These are phyloP conservation scores for Desoria tigrina DNA, from an alignment of 2,888 invertebrate species.

Conservation along the genomic window DNA sequence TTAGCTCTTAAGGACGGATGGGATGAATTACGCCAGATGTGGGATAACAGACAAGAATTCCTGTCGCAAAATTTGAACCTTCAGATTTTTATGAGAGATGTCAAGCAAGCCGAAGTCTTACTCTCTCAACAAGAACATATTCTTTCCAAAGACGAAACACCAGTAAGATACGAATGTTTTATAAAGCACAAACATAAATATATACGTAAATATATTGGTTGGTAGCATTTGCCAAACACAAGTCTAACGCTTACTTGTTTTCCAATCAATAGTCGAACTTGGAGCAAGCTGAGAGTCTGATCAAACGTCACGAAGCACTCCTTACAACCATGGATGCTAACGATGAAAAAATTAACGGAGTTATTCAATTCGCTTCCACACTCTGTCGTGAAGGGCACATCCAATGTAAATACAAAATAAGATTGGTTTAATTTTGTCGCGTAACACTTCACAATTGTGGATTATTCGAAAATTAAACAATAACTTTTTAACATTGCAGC, in stretches of 20 bases:
- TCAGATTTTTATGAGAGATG: constrained; percentile 94
- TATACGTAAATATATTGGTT: too few relatives aligned
- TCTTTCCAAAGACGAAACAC: constrained; percentile 93
- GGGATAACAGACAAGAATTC: constrained; percentile 95
- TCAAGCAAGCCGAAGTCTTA: constrained; percentile 94
- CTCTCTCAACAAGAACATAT: constrained; percentile 98
- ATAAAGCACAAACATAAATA: too few relatives aligned
- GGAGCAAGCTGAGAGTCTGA: constrained; percentile 95
- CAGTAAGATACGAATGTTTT: constrained; percentile 61
- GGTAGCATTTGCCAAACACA: too few relatives aligned
- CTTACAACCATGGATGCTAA: constrained; percentile 99
- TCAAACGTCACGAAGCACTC: constrained; percentile 98
- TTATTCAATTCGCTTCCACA: constrained; percentile 89
- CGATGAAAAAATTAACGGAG: constrained; percentile 97
- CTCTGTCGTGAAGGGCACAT: constrained; percentile 91
- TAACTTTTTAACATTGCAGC: constrained; percentile 58
- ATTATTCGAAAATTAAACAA: constrained; percentile 10
- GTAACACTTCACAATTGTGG: not conserved
- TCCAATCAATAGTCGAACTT: constrained; percentile 66
- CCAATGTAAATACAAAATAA: constrained; percentile 62
- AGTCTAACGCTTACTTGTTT: too few relatives aligned
- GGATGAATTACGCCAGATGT: constrained; percentile 99
- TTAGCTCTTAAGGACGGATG: constrained; percentile 97
- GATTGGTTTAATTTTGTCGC: not conserved
- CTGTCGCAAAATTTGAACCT: constrained; percentile 92